Evolutionary conservation across 2,888 invertebrate species (phyloP).

Genomic region (Chymomyza caudatula): DNA sequence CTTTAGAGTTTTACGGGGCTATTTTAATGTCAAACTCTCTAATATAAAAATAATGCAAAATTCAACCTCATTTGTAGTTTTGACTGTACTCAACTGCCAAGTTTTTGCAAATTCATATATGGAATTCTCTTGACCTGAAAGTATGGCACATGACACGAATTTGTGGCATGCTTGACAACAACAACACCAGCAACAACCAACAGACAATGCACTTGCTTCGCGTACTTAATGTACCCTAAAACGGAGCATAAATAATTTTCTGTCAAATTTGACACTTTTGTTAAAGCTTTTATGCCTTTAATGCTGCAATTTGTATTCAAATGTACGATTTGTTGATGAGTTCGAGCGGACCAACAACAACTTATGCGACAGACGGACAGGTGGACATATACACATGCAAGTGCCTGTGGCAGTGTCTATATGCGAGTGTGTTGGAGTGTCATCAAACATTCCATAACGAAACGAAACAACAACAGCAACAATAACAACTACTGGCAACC

Average conservation of each 20-base stretch:
- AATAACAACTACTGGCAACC: slow-evolving; percentile 23
- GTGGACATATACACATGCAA: slow-evolving; percentile 3
- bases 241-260: slow-evolving; percentile 55
- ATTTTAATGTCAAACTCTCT: no score
- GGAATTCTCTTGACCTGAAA: neutral
- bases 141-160: neutral
- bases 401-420: neutral
- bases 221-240: neutral
- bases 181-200: slow-evolving; percentile 13
- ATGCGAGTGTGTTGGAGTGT: neutral
- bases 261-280: slow-evolving; percentile 65
- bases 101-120: neutral
- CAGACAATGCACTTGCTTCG: slow-evolving; percentile 7
- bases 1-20: no score
- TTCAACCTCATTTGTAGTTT: neutral
- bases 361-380: slow-evolving; percentile 2
- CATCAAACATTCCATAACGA: slow-evolving; percentile 65
- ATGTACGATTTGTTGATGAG: slow-evolving; percentile 64
- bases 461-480: slow-evolving; percentile 34
- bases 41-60: neutral
- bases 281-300: slow-evolving; percentile 48
- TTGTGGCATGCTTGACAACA: neutral
- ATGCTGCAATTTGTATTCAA: slow-evolving; percentile 69
- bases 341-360: slow-evolving; percentile 15
- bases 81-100: neutral